Base-by-base conservation (phyloP, 2,888 invertebrate species). In the Bombylius discolor region DNA sequence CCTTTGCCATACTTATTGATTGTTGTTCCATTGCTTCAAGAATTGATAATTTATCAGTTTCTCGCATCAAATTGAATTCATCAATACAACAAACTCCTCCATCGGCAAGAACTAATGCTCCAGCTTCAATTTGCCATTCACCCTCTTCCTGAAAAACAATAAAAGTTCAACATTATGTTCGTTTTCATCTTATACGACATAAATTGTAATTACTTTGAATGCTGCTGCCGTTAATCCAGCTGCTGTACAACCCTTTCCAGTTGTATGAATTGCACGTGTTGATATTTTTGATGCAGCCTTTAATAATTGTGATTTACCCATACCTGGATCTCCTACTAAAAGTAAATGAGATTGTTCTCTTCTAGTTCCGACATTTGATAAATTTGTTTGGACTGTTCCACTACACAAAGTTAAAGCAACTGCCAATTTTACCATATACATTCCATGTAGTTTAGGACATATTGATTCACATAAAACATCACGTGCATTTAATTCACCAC, bases 1-100 rank as follows among this genome's bases (percentile, higher is more conserved):
- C 59, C 49, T 94, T 94, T 7, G 93, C 93, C 39, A 94, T 87
- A 64, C 91, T 91, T 61, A 94, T 89, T 1, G 89, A 90, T 74
- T 94, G 94, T 66, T 93, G 93, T 69, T 94, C 93, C 93, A 94
- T 93, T 0, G 93, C 93, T 74, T 94, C 93, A 66, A 92, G 92
- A 62, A 94, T 88, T 56, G 87, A 85, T 1, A 85, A 82, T 60
- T 88, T 80, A 70, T 94, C 93, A 62, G 86, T 84, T 65, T 87
- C 85, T 56, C 83, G 79, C 73, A 94, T 86, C 49, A 88, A 87
- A 62, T 85, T 87, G 66, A 94, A 89, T 73, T 94, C 93, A 70
- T 94, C 94, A 53, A 94, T 89, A 68, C 92, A 93, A 70, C 93
- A 93, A 50, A 93, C 80, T 8, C 94, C 93, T 31, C 90, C 90